These are phyloP conservation scores for Colletes collaris DNA, from an alignment of 2,888 invertebrate species.

Conservation along the genomic window DNA sequence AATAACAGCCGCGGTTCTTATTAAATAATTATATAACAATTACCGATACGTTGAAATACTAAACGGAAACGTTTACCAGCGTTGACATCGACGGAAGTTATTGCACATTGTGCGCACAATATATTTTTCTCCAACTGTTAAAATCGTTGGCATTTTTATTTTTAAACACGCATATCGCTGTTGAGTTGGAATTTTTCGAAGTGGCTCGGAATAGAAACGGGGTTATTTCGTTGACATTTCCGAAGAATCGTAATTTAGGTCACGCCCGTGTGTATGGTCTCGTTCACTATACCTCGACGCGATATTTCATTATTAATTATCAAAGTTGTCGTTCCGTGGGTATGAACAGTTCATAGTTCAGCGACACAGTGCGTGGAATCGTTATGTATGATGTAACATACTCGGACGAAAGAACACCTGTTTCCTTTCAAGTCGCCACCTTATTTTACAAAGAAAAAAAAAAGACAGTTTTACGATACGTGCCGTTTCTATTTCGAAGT, in stretches of 20 bases:
- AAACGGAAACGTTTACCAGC: background rate
- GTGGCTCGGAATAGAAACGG: background rate
- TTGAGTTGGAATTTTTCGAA: background rate
- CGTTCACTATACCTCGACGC: background rate
- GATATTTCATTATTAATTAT: constrained; percentile 42
- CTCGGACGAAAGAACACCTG: too few species aligned
- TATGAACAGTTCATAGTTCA: background rate
- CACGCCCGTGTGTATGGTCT: constrained; percentile 20
- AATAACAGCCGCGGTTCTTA: background rate
- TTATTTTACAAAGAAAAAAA: too few species aligned
- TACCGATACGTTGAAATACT: too few species aligned
- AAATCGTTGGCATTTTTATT: background rate
- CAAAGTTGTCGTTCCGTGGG: background rate
- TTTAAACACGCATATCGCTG: too few species aligned
- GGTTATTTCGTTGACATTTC: background rate
- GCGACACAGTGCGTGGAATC: background rate
- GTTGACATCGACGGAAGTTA: background rate
- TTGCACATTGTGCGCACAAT: too few species aligned
- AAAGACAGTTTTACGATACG: too few species aligned
- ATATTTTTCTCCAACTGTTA: background rate
- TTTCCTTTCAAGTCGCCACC: too few species aligned
- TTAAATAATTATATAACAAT: background rate
- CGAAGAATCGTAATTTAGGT: constrained; percentile 23
- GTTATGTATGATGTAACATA: background rate
- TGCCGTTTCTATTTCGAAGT: too few species aligned